Base-by-base conservation (phyloP, 1,140 invertebrate species). In the Drosophila quadrilineata region DNA sequence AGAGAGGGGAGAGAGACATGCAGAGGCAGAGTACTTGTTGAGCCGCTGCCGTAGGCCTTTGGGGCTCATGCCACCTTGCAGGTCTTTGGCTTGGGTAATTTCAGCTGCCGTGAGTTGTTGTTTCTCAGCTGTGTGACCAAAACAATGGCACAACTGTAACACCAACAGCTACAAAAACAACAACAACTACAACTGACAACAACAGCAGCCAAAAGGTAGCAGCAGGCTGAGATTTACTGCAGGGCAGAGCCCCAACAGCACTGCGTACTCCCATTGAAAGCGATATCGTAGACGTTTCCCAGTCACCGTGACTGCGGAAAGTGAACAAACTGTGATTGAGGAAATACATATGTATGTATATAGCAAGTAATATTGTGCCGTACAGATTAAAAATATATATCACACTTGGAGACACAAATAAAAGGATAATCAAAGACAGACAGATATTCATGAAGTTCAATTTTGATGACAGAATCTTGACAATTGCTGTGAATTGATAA, bases 91-190 rank as follows among this genome's bases (percentile, higher is more conserved):
- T 74, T 84, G 77, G 74, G 77, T 84, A 84, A 84, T 84, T 84
- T 84, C 76, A 71, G 79, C 75, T 71, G 75, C 63, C 63, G 74
- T 76, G 65, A 63, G 58, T 75, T 71, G 72, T 75, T 77, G 75
- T 63, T 79, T 76, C 76, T 82, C 76, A 82, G 76, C 76, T 82
- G 76, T 82, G 72, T 66, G 77, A 73, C 76, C 79, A 84, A 82
- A 82, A 82, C 76, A 82, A 82, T 82, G 77, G 76, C 49, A 67
- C 64, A 67, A 67, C 64, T 67, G 64, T 67, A 67, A 67, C 64
- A 62, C 33, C 56, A 60, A 40, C 35, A 54, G 16, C 26, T 50
- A 36, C 50, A 74, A 28, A 43, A 40, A 35, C 49, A 36, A 40
- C 52, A 64, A 35, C 40, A 31, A 29, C 50, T 19, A 29, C 22